Conservation (phyloP, 2,888 invertebrate species). For the Epinotia demarniana region DNA sequence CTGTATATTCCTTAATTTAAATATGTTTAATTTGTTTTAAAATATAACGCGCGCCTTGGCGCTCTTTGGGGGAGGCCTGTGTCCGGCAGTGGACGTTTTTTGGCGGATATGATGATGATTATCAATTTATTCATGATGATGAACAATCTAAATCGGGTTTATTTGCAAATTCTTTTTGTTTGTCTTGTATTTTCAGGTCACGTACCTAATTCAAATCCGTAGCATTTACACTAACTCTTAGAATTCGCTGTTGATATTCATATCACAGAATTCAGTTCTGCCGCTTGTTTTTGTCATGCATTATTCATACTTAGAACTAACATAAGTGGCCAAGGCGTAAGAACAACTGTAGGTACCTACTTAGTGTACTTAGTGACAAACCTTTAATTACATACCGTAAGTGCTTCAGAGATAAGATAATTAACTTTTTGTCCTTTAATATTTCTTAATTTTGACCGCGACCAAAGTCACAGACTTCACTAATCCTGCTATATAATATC, state of each 20-base stretch:
- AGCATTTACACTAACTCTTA: constrained; percentile 28
- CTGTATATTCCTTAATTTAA: constrained; percentile 3
- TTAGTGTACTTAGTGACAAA: not conserved
- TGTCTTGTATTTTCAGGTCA: constrained; percentile 12
- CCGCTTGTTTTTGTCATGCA: constrained; percentile 20
- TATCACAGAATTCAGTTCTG: constrained; percentile 26
- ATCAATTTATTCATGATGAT: too few relatives aligned
- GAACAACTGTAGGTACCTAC: constrained; percentile 1
- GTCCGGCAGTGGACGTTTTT: too few relatives aligned
- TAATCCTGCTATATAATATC: too few relatives aligned
- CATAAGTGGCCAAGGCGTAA: constrained; percentile 13
- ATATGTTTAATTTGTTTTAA: not conserved
- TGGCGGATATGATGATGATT: too few relatives aligned
- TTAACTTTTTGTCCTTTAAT: too few relatives aligned
- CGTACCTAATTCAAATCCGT: constrained; percentile 11
- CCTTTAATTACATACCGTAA: not conserved
- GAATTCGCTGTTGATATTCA: constrained; percentile 36
- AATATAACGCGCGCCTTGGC: too few relatives aligned
- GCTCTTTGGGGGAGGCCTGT: too few relatives aligned
- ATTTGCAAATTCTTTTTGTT: not conserved
- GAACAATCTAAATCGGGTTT: not conserved
- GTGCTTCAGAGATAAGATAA: too few relatives aligned
- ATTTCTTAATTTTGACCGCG: too few relatives aligned
- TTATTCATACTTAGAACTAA: constrained; percentile 30
- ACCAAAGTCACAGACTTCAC: too few relatives aligned